phyloP scores from a whole-genome alignment of 2,113 vertebrate species.

The Motacilla alba region DNA sequence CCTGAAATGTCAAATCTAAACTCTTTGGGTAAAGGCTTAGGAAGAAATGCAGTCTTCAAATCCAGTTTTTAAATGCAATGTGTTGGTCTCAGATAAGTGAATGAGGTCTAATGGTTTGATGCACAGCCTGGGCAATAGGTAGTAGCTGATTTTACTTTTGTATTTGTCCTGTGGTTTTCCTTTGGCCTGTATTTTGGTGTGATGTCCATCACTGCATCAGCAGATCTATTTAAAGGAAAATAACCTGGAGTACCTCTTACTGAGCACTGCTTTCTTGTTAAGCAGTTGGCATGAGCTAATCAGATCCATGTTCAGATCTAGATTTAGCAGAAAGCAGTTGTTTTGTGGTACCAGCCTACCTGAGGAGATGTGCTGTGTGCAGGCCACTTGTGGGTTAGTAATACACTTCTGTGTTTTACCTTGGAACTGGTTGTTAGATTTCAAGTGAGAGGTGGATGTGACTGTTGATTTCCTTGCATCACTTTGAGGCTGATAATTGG shows the following conservation, averaged over 20 bases:
- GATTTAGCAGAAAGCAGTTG: background rate
- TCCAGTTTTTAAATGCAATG: background rate
- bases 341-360: background rate
- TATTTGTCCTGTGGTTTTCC: background rate
- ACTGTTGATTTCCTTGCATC: background rate
- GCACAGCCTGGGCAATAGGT: background rate
- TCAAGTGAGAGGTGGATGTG: background rate
- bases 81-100: background rate
- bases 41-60: background rate
- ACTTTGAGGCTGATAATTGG: background rate
- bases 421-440: background rate
- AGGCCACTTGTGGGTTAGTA: background rate
- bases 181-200: background rate
- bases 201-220: background rate
- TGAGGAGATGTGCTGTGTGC: background rate
- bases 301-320: background rate
- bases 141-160: background rate
- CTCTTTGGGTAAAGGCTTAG: background rate
- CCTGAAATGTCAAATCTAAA: slow-evolving; percentile 5
- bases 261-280: background rate
- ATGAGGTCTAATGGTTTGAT: background rate
- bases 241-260: background rate
- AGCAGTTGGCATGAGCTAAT: background rate
- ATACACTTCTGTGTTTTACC: background rate
- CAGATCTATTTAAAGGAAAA: background rate